Percentiles rank a stretch among this genome's conserved stretches.
These are phyloP conservation scores for Drosophila flavopinicola DNA, from an alignment of 2,888 invertebrate species.

Conservation along the genomic window DNA sequence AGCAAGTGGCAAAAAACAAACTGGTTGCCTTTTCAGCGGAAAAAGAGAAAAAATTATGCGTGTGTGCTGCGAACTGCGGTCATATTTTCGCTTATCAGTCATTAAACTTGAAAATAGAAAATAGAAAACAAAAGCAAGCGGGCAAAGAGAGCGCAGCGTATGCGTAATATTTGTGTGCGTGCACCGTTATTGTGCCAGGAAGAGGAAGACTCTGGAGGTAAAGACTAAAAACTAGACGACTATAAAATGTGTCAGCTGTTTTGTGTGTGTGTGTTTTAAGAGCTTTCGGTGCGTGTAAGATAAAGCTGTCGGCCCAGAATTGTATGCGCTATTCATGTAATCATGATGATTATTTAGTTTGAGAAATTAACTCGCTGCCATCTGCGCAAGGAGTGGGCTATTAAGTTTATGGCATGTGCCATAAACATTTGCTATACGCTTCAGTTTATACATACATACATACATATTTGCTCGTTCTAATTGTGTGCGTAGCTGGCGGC, in stretches of 20 bases:
- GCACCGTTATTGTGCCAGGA: conserved; percentile 35
- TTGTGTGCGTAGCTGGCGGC: conserved; percentile 50
- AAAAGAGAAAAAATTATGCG: conserved; percentile 23
- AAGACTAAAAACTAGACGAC: conserved; percentile 18
- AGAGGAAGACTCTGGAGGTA: conserved; percentile 28
- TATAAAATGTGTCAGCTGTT: conserved; percentile 72
- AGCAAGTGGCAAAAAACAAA: background rate
- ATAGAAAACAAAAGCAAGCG: conserved; percentile 4
- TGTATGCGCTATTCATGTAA: conserved; percentile 28
- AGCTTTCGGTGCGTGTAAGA: conserved; percentile 33
- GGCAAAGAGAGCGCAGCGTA: conserved; percentile 39
- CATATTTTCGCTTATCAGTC: conserved; percentile 78
- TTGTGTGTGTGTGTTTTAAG: no score
- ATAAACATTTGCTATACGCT: conserved; percentile 48
- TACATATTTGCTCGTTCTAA: conserved; percentile 32
- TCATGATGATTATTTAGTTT: conserved; percentile 63
- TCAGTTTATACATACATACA: conserved; percentile 12
- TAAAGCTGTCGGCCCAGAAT: conserved; percentile 13
- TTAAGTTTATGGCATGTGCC: conserved; percentile 65
- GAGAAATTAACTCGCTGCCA: conserved; percentile 2
- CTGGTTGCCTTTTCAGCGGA: conserved; percentile 2
- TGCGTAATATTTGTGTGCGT: conserved; percentile 29
- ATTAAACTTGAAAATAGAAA: conserved; percentile 66
- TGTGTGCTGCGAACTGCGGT: no score
- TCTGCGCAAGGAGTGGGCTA: conserved; percentile 34